Evolutionary conservation across 2,888 invertebrate genomes (phyloP), one percentile per base, ranked within the genome.

Genomic region (Glomeris marginata): DNA sequence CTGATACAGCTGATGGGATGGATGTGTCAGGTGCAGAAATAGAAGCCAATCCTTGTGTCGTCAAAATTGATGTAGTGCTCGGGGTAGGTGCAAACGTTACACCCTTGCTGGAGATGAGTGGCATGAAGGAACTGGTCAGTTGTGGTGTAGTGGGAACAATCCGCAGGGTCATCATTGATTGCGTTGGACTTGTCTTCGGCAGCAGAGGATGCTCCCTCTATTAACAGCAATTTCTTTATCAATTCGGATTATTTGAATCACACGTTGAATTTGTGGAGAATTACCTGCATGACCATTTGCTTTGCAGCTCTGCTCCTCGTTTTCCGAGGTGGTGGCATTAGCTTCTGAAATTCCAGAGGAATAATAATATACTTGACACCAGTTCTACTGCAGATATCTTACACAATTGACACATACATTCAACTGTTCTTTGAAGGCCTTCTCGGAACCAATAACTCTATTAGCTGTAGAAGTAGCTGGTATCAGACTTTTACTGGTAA

Each of bases 131-230:
- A 20, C 52, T 50, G 18, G 52, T 46, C 16, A 52, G 22, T 22
- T 53, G 47, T 8, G 53, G 48, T 34, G 53, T 33, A 15, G 50
- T 45, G 2, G 53, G 51, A 16, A 53, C 51, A 15, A 53, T 45
- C 6, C 53, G 44, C 22, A 53, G 34, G 22, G 53, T 53, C 53
- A 53, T 53, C 45, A 53, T 48, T 13, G 53, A 53, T 35, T 47
- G 51, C 3, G 47, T 41, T 16, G 44, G 45, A 41, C 41, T 57
- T 43, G 47, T 63, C 57, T 74, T 73, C 1, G 81, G 78, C 58
- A 82, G 72, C 41, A 81, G 64, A 16, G 81, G 80, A 58, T 84
- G 68, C 60, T 81, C 74, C 5, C 85, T 70, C 66, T 84, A 84
- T 18, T 85, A 82, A 22, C 41, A 33, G 3, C 18, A 3, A 22